These are phyloP conservation scores for Mobula birostris DNA, from an alignment of 2,113 vertebrate species.

Conservation along the genomic window DNA sequence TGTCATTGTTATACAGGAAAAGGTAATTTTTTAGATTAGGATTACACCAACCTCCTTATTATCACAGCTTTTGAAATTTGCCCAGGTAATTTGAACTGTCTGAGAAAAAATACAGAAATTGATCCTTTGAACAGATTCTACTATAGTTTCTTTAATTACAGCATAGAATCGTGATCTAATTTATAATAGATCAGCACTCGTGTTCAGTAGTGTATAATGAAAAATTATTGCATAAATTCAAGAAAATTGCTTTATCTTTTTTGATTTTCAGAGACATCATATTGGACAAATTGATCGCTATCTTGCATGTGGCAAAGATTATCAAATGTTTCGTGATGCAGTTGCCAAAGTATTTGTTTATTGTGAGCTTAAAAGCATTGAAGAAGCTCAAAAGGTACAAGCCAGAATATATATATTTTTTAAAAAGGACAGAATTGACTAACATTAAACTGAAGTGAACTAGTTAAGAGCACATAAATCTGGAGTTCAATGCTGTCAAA, in stretches of 20 bases:
- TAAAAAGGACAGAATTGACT: background rate
- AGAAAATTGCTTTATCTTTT: background rate
- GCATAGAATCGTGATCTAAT: background rate
- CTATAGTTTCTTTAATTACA: background rate
- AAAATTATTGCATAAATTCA: background rate
- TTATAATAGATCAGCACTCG: background rate
- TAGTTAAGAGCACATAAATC: background rate
- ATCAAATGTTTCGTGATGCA: constrained; percentile 69
- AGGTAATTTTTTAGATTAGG: background rate
- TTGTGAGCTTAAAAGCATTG: constrained; percentile 48
- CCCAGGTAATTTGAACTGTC: background rate
- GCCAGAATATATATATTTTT: background rate
- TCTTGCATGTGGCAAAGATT: constrained; percentile 65
- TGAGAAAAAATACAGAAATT: background rate
- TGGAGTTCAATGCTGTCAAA: background rate
- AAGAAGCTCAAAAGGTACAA: constrained; percentile 60
- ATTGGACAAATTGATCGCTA: constrained; percentile 63
- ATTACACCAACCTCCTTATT: background rate
- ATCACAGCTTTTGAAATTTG: background rate
- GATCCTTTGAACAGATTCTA: background rate
- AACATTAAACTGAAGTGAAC: background rate
- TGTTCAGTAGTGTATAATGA: background rate
- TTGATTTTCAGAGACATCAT: constrained; percentile 53
- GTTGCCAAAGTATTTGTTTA: constrained; percentile 60
- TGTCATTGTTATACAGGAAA: background rate